Evolutionary conservation across 1,140 invertebrate genomes (phyloP), one percentile per base, ranked within the genome.

Genomic region (Anagrus nilaparvatae): DNA sequence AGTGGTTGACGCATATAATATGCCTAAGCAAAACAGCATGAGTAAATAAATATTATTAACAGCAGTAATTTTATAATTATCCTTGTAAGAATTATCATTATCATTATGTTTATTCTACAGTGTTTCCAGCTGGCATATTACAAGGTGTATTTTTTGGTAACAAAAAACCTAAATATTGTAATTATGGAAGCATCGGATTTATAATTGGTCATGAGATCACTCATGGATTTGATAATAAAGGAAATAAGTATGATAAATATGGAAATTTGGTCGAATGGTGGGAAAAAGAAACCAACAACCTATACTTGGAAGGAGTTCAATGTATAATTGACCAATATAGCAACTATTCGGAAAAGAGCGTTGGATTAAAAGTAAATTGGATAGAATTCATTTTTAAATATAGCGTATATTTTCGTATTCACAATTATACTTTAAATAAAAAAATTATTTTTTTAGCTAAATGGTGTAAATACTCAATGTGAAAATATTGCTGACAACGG

Each of bases 171-270:
- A 79, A 79, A 45, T 94, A 92, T 52, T 81, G 94, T 75, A 95
- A 95, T 59, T 94, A 87, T 55, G 89, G 88, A 36, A 86, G 84
- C 7, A 89, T 95, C 53, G 90, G 90, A 5, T 89, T 87, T 52
- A 84, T 94, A 4, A 90, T 96, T 61, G 90, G 88, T 1, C 89
- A 93, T 55, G 89, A 96, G 72, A 87, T 96, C 31, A 93, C 88
- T 0, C 90, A 96, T 58, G 89, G 86, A 9, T 94, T 94, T 58
- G 90, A 94, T 65, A 87, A 92, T 60, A 80, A 87, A 63, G 84
- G 85, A 28, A 75, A 88, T 14, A 86, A 93, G 68, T 95, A 88
- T 55, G 88, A 95, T 61, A 84, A 86, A 46, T 75, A 88, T 34
- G 92, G 92, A 24, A 91, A 89, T 58, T 65, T 89, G 35, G 70